phyloP scores from a whole-genome alignment of 2,113 vertebrate species.

The Marmota monax region DNA sequence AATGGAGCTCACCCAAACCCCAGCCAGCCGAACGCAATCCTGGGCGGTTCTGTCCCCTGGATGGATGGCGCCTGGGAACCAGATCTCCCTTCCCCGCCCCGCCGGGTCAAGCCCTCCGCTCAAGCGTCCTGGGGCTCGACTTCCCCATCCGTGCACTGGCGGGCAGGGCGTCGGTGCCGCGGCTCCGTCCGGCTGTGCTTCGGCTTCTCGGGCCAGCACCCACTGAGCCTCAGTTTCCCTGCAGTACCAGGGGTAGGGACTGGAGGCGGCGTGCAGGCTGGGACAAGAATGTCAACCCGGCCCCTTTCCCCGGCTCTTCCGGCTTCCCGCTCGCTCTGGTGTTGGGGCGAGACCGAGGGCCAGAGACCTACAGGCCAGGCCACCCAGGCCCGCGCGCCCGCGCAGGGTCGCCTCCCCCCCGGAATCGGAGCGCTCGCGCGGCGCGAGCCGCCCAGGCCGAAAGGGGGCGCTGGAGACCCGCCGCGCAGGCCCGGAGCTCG shows the following conservation, averaged over 20 bases:
- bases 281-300: background rate
- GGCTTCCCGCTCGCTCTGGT: too few relatives aligned
- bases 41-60: background rate
- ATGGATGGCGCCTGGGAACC: too few relatives aligned
- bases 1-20: background rate
- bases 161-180: too few relatives aligned
- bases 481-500: fast-evolving
- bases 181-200: too few relatives aligned
- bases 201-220: too few relatives aligned
- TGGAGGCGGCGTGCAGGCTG: fast-evolving
- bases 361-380: too few relatives aligned
- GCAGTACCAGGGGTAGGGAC: background rate
- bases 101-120: background rate
- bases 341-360: too few relatives aligned
- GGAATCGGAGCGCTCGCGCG: background rate
- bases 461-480: background rate
- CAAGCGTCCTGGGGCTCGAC: fast-evolving
- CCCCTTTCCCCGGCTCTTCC: too few relatives aligned
- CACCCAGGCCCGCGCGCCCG: background rate
- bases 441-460: too few relatives aligned
- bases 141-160: background rate
- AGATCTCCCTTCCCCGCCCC: too few relatives aligned
- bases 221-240: background rate
- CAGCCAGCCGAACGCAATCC: too few relatives aligned
- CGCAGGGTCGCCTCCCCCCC: too few relatives aligned